A percentile compares a stretch with the other conserved stretches of the same genome.
These are phyloP conservation scores for Parasteatoda lunata DNA, from an alignment of 2,888 invertebrate genomes.

Conservation along the genomic window DNA sequence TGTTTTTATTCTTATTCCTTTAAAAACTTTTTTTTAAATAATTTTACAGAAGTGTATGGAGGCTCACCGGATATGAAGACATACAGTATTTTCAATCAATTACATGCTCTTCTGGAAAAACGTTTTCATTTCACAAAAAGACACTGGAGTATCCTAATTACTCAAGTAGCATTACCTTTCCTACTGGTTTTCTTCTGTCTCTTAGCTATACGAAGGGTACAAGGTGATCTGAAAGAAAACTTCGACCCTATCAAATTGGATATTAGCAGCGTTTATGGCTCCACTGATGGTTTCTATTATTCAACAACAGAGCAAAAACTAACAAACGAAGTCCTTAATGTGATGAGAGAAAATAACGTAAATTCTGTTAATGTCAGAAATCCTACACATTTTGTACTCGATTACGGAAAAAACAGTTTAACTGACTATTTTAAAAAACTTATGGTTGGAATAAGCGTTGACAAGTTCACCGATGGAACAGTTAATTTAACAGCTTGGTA, in stretches of 20 bases:
- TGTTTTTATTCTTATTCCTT: too few species aligned
- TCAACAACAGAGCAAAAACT: background rate
- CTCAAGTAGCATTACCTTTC: conserved; percentile 67
- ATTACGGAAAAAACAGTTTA: conserved; percentile 31
- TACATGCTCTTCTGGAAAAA: conserved; percentile 73
- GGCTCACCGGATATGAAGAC: background rate
- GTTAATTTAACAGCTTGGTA: conserved; percentile 62
- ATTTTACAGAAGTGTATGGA: conserved; percentile 3
- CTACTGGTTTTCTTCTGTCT: conserved; percentile 17
- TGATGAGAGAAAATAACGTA: conserved; percentile 18
- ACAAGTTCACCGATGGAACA: background rate
- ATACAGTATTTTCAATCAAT: background rate
- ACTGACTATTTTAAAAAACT: conserved; percentile 26
- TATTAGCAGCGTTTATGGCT: conserved; percentile 41
- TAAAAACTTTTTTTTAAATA: too few species aligned
- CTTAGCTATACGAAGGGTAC: background rate
- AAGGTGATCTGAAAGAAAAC: background rate
- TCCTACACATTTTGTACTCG: conserved; percentile 35
- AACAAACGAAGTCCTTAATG: conserved; percentile 5
- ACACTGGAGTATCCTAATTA: conserved; percentile 74
- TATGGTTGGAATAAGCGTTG: conserved; percentile 30
- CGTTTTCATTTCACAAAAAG: conserved; percentile 74
- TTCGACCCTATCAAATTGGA: conserved; percentile 41
- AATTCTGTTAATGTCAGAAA: background rate
- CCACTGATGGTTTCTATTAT: conserved; percentile 50